Base-by-base conservation (phyloP, 2,113 vertebrate genomes). In the Nyctibius bracteatus region DNA sequence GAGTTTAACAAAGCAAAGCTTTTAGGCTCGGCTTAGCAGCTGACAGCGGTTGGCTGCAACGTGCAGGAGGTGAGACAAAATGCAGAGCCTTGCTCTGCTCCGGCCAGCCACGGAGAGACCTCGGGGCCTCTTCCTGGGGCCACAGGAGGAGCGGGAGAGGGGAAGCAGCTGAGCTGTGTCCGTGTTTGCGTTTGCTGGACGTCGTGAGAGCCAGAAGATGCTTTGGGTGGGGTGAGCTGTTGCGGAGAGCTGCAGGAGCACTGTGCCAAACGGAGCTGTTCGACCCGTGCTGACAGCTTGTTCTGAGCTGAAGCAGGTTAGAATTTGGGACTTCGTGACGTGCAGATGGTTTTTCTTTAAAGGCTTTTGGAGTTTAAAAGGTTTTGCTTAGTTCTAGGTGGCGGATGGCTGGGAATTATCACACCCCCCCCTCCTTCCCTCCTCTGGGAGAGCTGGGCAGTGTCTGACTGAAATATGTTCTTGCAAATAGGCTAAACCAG, bases 251-350 rank as follows among this genome's bases (percentile, higher is more conserved):
- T 57, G 77, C 24, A 6, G 75, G 46, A 54, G 71, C 70, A 2
- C 43, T 46, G 87, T 49, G 28, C 82, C 84, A 46, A 18, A 31
- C 3, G 22, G 44, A 77, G 66, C 43, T 6, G 3, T 46, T 22
- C 61, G 6, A 1, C 51, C 54, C 9, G n/a, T 11, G 1, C 74
- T 57, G 90, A 83, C 82, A 77, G 58, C 30, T 66, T 30, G 58
- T 73, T 35, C 83, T 71, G 88, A 92, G 94, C 71, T 74, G 11
- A 21, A 74, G 67, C 92, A 91, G 80, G 83, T 74, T 13, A 41
- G 71, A 0, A 33, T 10, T 30, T 6, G 66, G 12, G 75, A 30
- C 65, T 28, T 16, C 0, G 11, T 4, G 30, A 2, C 2, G 3
- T 28, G 67, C 80, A 84, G 80, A 12, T 49, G 71, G 51, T 46